Evolutionary conservation across 2,888 invertebrate species (phyloP).

Genomic region (Celastrina argiolus): DNA sequence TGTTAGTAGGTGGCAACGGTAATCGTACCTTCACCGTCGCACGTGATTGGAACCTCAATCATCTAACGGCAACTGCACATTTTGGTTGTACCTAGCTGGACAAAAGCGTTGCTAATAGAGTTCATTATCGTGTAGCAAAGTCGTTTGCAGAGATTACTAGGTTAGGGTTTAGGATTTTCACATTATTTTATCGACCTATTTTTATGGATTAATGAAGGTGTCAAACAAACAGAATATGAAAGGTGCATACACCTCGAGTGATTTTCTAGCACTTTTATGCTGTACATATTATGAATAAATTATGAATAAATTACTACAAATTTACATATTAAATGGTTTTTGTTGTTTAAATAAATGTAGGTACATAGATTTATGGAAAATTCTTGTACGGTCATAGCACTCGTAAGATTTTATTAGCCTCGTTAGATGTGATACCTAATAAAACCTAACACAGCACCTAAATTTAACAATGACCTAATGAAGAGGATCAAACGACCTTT

Average conservation of each 20-base stretch:
- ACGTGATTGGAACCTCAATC: slow-evolving; percentile 35
- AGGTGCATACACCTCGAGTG: background rate
- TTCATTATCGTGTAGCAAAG: background rate
- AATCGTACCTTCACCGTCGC: slow-evolving; percentile 25
- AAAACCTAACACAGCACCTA: background rate
- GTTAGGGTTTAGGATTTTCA: background rate
- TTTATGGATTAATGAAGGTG: too few species aligned
- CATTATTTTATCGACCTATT: too few species aligned
- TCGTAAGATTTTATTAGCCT: background rate
- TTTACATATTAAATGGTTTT: background rate
- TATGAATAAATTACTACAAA: background rate
- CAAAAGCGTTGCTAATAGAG: background rate
- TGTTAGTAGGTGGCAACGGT: slow-evolving; percentile 14
- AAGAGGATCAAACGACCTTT: background rate
- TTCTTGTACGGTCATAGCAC: background rate
- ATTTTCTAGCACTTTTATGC: background rate
- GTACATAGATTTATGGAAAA: background rate
- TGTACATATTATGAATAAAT: background rate
- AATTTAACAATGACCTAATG: background rate
- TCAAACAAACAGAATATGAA: too few species aligned
- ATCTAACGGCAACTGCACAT: slow-evolving; percentile 31
- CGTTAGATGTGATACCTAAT: background rate
- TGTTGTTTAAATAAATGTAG: background rate
- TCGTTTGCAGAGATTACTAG: background rate
- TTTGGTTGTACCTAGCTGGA: background rate